These are phyloP conservation scores for Brevimyrus niger DNA, from an alignment of 2,113 vertebrate genomes.

Conservation along the genomic window DNA sequence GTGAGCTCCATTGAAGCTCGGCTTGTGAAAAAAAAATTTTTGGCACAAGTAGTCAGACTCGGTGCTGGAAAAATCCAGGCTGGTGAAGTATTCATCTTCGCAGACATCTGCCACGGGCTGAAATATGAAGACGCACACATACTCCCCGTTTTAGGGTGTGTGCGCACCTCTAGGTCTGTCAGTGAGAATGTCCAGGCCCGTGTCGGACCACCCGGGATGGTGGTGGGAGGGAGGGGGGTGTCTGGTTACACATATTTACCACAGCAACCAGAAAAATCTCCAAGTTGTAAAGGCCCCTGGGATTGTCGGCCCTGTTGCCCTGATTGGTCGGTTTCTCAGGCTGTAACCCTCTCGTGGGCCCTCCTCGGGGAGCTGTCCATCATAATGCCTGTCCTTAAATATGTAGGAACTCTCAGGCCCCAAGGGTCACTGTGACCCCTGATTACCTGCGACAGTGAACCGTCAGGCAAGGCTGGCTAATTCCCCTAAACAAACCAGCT, in stretches of 20 bases:
- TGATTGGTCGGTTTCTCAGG: neutral
- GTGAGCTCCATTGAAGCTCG: neutral
- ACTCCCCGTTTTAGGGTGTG: neutral
- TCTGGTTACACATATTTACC: neutral
- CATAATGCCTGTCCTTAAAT: neutral
- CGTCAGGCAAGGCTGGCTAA: neutral
- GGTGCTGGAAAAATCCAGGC: neutral
- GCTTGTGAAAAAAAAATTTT: neutral
- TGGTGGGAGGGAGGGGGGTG: neutral
- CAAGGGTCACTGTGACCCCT: neutral
- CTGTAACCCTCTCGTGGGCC: neutral
- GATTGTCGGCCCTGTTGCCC: neutral
- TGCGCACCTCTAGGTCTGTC: neutral
- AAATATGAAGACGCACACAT: neutral
- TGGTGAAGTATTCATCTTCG: neutral
- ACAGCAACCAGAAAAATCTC: neutral
- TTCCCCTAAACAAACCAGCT: neutral
- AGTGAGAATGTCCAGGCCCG: neutral
- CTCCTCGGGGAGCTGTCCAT: neutral
- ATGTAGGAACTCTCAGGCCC: neutral
- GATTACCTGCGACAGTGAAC: conserved; percentile 10
- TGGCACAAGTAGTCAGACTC: neutral
- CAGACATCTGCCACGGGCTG: neutral
- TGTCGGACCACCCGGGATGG: conserved; percentile 4
- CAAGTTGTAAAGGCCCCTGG: neutral